A percentile compares a stretch with the other conserved stretches of the same genome.
These are phyloP conservation scores for Tympanoctomys barrerae DNA, from an alignment of 2,797 vertebrate species.

Conservation along the genomic window DNA sequence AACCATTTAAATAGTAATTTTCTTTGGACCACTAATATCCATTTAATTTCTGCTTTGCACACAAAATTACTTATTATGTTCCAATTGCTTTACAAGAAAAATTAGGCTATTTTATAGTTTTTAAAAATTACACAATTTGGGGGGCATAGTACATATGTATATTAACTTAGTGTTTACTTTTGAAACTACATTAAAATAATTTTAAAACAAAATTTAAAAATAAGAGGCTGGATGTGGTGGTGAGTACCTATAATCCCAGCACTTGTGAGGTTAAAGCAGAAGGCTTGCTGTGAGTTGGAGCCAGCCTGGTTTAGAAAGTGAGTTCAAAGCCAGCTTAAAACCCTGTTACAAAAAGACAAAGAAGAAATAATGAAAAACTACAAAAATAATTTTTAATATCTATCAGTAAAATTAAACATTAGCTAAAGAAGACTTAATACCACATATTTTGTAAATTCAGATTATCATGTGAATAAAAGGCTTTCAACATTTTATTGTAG, in stretches of 20 bases:
- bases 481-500: not conserved
- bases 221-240: not conserved
- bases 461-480: not conserved
- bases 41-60: conserved; percentile 75
- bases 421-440: conserved; percentile 20
- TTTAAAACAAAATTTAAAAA: conserved; percentile 32
- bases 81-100: conserved; percentile 57
- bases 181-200: conserved; percentile 14
- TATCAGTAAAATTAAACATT: conserved; percentile 34
- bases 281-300: too few relatives aligned
- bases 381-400: conserved; percentile 33
- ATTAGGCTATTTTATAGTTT: conserved; percentile 54
- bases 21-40: conserved; percentile 47
- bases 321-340: too few relatives aligned
- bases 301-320: too few relatives aligned
- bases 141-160: not conserved
- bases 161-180: conserved; percentile 44
- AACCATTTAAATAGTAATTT: conserved; percentile 54
- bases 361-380: not conserved
- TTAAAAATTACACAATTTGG: conserved; percentile 46
- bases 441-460: conserved; percentile 10
- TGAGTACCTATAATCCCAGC: too few relatives aligned
- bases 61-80: conserved; percentile 52
- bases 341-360: too few relatives aligned
- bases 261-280: too few relatives aligned